A percentile compares a stretch with the other conserved stretches of the same genome.
Conservation (phyloP, 1,140 invertebrate genomes). For the Zaprionus ornatus region DNA sequence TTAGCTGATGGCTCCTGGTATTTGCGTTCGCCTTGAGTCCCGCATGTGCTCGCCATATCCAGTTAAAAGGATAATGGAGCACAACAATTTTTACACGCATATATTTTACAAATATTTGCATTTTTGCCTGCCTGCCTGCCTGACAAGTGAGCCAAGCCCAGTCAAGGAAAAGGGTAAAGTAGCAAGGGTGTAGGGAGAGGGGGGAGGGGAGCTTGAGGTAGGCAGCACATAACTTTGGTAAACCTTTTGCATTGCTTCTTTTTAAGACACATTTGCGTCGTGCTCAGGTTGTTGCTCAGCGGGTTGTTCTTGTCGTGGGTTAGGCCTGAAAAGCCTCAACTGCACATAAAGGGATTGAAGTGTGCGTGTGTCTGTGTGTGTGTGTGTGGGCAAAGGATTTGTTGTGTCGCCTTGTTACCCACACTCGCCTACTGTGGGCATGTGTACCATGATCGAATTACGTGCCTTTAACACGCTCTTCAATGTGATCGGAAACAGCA, state of each 20-base stretch:
- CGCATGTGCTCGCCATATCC: constrained; percentile 69
- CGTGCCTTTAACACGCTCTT: constrained; percentile 46
- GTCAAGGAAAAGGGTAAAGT: background rate
- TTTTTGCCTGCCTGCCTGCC: constrained; percentile 61
- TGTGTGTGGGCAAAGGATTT: constrained; percentile 28
- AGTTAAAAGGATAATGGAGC: constrained; percentile 82
- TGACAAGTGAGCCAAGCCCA: constrained; percentile 57
- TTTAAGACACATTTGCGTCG: constrained; percentile 51
- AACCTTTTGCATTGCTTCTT: constrained; percentile 71
- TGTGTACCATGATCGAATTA: constrained; percentile 65
- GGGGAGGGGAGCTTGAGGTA: background rate
- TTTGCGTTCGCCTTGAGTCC: constrained; percentile 51
- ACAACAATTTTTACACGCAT: constrained; percentile 82
- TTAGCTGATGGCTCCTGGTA: constrained; percentile 73
- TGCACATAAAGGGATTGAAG: constrained; percentile 57
- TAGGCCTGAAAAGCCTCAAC: constrained; percentile 64
- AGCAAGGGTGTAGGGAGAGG: no score
- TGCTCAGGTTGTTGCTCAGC: constrained; percentile 22
- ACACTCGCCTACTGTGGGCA: constrained; percentile 2
- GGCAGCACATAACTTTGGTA: constrained; percentile 71
- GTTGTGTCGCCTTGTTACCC: constrained; percentile 30
- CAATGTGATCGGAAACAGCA: constrained; percentile 62
- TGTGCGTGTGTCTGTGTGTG: background rate
- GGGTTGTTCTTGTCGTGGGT: constrained; percentile 26
- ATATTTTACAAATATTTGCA: constrained; percentile 83